Percentiles rank a stretch among this genome's conserved stretches.
These are phyloP conservation scores for Petrocephalus zakoni DNA, from an alignment of 2,113 vertebrate species.

Conservation along the genomic window DNA sequence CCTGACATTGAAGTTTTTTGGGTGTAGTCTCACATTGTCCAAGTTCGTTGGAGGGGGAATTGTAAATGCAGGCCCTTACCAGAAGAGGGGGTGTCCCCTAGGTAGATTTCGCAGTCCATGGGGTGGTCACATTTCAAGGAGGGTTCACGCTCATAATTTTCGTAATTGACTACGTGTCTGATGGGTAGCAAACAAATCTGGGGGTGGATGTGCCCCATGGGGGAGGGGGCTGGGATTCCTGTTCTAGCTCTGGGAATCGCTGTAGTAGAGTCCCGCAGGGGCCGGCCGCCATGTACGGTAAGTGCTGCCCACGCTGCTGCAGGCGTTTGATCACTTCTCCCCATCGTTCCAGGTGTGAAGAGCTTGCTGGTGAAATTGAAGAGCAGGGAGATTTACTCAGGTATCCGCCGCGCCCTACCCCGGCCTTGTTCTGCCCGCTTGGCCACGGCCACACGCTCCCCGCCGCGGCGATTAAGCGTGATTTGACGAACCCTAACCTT, in stretches of 20 bases:
- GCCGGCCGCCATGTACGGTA: background rate
- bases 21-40: background rate
- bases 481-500: slow-evolving; percentile 9
- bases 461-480: background rate
- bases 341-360: slow-evolving; percentile 62
- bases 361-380: slow-evolving; percentile 63
- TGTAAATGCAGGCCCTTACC: background rate
- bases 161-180: background rate
- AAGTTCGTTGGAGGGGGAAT: background rate
- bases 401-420: slow-evolving; percentile 47
- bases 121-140: background rate
- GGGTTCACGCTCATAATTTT: background rate
- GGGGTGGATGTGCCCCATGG: background rate
- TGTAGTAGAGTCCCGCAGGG: background rate
- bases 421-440: slow-evolving; percentile 26
- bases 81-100: background rate
- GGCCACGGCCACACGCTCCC: slow-evolving; percentile 19
- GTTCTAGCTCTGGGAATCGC: background rate
- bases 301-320: no score
- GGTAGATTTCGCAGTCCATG: background rate
- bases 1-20: background rate
- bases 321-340: slow-evolving; percentile 48
- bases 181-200: background rate
- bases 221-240: background rate
- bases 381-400: slow-evolving; percentile 63